Evolutionary conservation across 2,888 invertebrate genomes (phyloP).

Genomic region (Tridacna crocea): DNA sequence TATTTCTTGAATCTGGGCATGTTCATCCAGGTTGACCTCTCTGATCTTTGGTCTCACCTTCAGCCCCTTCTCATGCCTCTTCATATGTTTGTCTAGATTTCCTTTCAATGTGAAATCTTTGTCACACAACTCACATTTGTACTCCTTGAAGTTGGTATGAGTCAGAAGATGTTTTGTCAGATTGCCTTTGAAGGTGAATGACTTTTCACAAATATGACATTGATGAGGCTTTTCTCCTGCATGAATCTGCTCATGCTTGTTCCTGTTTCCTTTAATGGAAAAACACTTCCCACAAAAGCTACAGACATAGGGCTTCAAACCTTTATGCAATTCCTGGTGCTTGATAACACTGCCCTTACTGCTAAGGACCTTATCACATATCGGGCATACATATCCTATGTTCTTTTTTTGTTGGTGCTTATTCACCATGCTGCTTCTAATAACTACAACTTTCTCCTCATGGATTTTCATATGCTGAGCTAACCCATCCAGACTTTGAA

Average conservation of each 20-base stretch:
- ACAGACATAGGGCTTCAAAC: constrained; percentile 46
- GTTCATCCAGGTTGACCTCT: constrained; percentile 48
- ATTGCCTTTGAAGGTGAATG: constrained; percentile 52
- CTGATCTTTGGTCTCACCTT: constrained; percentile 21
- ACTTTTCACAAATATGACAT: constrained; percentile 46
- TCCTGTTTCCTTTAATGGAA: constrained; percentile 53
- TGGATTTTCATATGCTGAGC: constrained; percentile 49
- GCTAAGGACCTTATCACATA: constrained; percentile 32
- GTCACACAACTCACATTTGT: constrained; percentile 35
- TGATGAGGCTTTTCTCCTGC: constrained; percentile 24
- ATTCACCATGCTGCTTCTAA: neutral
- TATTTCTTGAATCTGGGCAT: neutral
- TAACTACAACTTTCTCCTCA: constrained; percentile 40
- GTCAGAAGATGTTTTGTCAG: constrained; percentile 46
- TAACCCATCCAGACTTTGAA: constrained; percentile 31
- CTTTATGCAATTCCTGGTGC: constrained; percentile 47
- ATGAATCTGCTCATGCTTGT: constrained; percentile 52
- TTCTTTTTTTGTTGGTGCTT: neutral
- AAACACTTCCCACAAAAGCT: constrained; percentile 48
- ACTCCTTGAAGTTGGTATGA: constrained; percentile 42
- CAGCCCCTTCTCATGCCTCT: constrained; percentile 73
- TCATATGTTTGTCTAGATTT: constrained; percentile 53
- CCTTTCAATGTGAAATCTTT: constrained; percentile 54
- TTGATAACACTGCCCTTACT: constrained; percentile 50
- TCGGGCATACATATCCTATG: constrained; percentile 16